Percentiles rank a stretch among this genome's conserved stretches.
These are phyloP conservation scores for Cochlearius cochlearius DNA, from an alignment of 2,113 vertebrate species.

Conservation along the genomic window DNA sequence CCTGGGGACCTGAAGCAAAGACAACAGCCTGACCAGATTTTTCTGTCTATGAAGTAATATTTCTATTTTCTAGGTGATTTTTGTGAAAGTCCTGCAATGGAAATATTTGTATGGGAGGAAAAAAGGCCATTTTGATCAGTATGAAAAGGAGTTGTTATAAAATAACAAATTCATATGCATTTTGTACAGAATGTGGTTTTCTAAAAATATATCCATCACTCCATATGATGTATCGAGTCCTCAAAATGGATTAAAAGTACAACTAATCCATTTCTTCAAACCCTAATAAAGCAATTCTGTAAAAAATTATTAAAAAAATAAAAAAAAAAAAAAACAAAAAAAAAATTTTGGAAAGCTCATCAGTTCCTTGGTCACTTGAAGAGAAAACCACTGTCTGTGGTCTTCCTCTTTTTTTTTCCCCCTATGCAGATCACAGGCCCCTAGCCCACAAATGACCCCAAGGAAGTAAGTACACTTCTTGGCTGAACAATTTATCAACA, in stretches of 20 bases:
- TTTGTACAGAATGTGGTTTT: not conserved
- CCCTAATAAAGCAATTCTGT: not conserved
- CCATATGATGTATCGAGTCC: not conserved
- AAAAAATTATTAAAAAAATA: not conserved
- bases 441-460: conserved; percentile 71
- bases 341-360: not conserved
- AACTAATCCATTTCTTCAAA: not conserved
- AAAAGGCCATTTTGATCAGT: not conserved
- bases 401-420: not conserved
- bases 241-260: not conserved
- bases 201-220: not conserved
- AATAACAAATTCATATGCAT: not conserved
- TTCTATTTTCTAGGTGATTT: not conserved
- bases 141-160: not conserved
- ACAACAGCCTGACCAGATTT: not conserved
- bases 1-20: not conserved
- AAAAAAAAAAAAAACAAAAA: not conserved
- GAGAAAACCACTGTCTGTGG: not conserved
- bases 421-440: conserved; percentile 49
- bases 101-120: not conserved
- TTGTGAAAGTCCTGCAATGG: not conserved
- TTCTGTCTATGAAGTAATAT: not conserved
- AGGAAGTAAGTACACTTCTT: conserved; percentile 77
- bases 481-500: conserved; percentile 83
- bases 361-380: not conserved